Percentiles rank a stretch among this genome's conserved stretches.
Evolutionary conservation across 2,888 invertebrate genomes (phyloP).

Genomic region (Thysanoteuthis rhombus): DNA sequence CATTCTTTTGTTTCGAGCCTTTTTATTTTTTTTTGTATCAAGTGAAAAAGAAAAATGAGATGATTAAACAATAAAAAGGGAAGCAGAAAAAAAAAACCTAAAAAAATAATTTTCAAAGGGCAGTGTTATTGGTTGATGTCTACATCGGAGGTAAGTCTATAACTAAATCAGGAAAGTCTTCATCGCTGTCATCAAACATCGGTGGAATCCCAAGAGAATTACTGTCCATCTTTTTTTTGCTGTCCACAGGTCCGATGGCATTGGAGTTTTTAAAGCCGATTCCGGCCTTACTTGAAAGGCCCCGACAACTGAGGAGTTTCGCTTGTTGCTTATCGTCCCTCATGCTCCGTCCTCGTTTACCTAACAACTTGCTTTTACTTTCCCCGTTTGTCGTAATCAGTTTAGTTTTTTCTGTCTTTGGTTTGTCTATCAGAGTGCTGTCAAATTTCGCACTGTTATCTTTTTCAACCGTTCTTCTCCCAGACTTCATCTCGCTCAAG

Average conservation of each 20-base stretch:
- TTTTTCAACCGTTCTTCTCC: constrained; percentile 12
- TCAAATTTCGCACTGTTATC: background rate
- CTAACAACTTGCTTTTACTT: background rate
- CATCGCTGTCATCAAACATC: constrained; percentile 55
- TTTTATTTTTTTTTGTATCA: background rate
- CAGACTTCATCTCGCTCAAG: background rate
- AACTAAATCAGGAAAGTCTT: constrained; percentile 50
- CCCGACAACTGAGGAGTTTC: constrained; percentile 33
- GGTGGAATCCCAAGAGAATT: constrained; percentile 48
- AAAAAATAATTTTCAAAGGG: background rate
- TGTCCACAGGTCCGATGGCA: background rate
- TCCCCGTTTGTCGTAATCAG: constrained; percentile 19
- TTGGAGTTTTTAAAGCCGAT: constrained; percentile 14
- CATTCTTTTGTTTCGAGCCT: background rate
- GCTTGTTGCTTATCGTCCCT: constrained; percentile 37
- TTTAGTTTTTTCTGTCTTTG: background rate
- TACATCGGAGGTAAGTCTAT: constrained; percentile 50
- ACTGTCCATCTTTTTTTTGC: constrained; percentile 23
- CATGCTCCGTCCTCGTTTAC: constrained; percentile 27
- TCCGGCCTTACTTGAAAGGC: constrained; percentile 36
- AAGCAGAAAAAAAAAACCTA: background rate
- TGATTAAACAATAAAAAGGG: background rate
- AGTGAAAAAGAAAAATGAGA: background rate
- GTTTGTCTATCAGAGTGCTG: background rate
- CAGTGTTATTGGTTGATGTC: background rate